A percentile compares a stretch with the other conserved stretches of the same genome.
phyloP scores from a whole-genome alignment of 2,888 invertebrate species.

The Melipona bicolor region DNA sequence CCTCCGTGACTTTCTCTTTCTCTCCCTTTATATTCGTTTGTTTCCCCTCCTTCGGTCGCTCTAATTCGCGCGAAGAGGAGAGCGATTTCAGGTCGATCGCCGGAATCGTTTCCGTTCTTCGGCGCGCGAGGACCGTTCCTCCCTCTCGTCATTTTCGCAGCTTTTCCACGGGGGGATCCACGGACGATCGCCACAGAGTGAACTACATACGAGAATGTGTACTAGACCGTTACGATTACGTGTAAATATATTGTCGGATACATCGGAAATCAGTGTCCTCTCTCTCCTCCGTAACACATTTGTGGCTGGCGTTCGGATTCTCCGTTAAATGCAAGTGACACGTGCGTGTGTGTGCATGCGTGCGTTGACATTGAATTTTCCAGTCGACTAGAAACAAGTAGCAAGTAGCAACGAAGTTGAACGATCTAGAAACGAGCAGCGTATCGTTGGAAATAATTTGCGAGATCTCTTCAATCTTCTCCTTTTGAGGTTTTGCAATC shows the following conservation, averaged over 20 bases:
- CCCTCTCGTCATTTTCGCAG: background rate
- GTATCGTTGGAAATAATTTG: too few relatives aligned
- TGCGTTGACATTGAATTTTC: too few relatives aligned
- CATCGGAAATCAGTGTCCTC: slow-evolving; percentile 56
- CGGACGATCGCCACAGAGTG: slow-evolving; percentile 67
- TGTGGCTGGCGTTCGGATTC: slow-evolving; percentile 6
- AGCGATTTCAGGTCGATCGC: slow-evolving; percentile 11
- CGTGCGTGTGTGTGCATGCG: too few relatives aligned
- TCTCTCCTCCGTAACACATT: slow-evolving; percentile 31
- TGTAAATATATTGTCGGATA: slow-evolving; percentile 77
- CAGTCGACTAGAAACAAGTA: too few relatives aligned
- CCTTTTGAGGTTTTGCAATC: too few relatives aligned
- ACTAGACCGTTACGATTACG: slow-evolving; percentile 72
- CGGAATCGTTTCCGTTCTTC: background rate
- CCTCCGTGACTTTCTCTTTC: background rate
- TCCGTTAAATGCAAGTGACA: background rate
- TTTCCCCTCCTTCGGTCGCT: too few relatives aligned
- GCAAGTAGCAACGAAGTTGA: too few relatives aligned
- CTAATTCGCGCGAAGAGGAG: background rate
- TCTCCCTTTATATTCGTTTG: background rate
- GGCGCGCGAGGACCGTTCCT: background rate
- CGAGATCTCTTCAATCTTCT: too few relatives aligned
- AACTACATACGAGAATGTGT: slow-evolving; percentile 73
- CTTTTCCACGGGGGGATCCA: slow-evolving; percentile 38
- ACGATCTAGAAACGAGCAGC: too few relatives aligned